Percentiles rank a stretch among this genome's conserved stretches.
Evolutionary conservation across 1,140 invertebrate genomes (phyloP).

Genomic region (Matsumurasca onukii): DNA sequence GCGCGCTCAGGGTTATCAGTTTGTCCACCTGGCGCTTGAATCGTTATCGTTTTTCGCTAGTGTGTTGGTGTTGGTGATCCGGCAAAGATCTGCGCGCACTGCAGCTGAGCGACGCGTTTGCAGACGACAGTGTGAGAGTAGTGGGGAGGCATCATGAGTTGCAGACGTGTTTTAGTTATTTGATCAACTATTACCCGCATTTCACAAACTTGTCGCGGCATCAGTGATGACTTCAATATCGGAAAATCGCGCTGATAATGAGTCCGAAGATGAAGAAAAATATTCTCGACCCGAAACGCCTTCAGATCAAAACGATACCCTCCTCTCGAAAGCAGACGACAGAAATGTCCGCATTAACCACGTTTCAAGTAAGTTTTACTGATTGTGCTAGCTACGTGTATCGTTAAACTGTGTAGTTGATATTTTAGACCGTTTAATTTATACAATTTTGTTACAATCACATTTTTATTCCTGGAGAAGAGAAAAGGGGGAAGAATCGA

Average conservation of each 20-base stretch:
- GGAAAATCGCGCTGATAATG: conserved; percentile 12
- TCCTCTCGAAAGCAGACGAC: conserved; percentile 22
- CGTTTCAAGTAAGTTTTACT: background rate
- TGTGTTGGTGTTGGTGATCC: background rate
- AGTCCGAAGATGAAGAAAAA: conserved; percentile 25
- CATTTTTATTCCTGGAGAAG: too few relatives aligned
- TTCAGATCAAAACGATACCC: conserved; percentile 20
- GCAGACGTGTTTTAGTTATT: conserved; percentile 1
- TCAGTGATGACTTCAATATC: conserved; percentile 8
- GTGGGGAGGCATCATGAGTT: conserved; percentile 5
- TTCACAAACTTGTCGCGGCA: background rate
- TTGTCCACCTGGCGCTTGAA: background rate
- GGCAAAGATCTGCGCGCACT: background rate
- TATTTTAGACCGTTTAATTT: too few relatives aligned
- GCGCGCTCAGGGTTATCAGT: too few relatives aligned
- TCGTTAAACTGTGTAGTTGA: too few relatives aligned
- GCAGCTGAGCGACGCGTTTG: background rate
- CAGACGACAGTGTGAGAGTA: background rate
- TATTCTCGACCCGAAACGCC: conserved; percentile 20
- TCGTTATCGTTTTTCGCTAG: background rate
- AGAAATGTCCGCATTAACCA: background rate
- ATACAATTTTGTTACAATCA: too few relatives aligned
- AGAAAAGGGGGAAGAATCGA: background rate
- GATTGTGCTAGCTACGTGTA: too few relatives aligned
- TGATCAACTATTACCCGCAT: conserved; percentile 2